Conservation (phyloP, 2,797 vertebrate species). For the Labroides dimidiatus region DNA sequence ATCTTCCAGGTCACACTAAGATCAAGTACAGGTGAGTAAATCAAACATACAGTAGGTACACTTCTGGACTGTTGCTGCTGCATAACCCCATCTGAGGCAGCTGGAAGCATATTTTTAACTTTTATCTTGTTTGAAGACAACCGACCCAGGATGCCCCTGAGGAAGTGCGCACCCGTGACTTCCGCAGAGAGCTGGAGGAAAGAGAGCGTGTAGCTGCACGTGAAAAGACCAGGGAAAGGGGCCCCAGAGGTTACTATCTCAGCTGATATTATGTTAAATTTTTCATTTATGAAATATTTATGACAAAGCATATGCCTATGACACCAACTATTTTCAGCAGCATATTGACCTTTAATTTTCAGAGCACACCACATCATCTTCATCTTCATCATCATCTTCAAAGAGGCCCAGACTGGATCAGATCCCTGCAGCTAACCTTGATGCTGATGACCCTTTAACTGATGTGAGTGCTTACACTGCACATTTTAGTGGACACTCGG, state of each 20-base stretch:
- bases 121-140: constrained; percentile 81
- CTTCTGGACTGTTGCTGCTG: not conserved
- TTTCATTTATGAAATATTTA: not conserved
- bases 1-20: constrained; percentile 96
- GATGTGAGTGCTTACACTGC: constrained; percentile 84
- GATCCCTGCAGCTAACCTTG: constrained; percentile 97
- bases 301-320: not conserved
- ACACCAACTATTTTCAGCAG: not conserved
- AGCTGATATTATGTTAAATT: constrained; percentile 2
- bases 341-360: constrained; percentile 25
- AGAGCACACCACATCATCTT: constrained; percentile 95
- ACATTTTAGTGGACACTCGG: not conserved
- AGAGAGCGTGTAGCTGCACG: constrained; percentile 90
- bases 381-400: constrained; percentile 92
- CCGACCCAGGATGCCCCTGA: constrained; percentile 97
- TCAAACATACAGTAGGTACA: not conserved
- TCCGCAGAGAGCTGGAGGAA: constrained; percentile 97
- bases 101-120: not conserved
- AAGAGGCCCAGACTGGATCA: constrained; percentile 97
- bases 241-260: constrained; percentile 87
- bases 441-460: constrained; percentile 96
- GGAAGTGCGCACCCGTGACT: constrained; percentile 96
- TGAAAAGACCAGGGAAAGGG: constrained; percentile 95
- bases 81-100: not conserved
- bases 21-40: constrained; percentile 94